Evolutionary conservation across 2,113 vertebrate species (phyloP), one percentile per base, ranked within the genome.

Genomic region (Sinocyclocheilus rhinocerous): DNA sequence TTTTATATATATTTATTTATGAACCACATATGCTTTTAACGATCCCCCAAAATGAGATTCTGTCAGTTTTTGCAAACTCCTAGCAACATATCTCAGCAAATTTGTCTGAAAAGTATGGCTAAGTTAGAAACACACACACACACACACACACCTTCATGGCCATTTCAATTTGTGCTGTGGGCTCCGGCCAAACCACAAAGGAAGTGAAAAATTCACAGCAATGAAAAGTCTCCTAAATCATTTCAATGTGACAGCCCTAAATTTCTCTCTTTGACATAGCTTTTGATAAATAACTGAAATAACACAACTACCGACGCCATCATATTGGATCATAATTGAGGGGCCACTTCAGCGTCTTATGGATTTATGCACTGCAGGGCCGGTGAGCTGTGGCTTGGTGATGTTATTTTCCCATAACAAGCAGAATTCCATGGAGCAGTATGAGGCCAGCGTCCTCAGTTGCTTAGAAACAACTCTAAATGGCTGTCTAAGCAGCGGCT

Each of bases 401-500:
- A 70, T 83, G 24, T 83, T 69, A 67, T 50, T 20, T 69, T 52
- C 42, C 80, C 61, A 9, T 83, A 70, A 83, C 65, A 82, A 50
- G 63, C 63, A 82, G 39, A 48, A 36, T 22, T 70, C 42, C 26
- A 36, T n/a, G 18, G 42, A 69, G 63, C 63, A 7, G 63, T 26
- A 10, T 50, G 42, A 83, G 45, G 16, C 26, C 15, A 0, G 81
- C 81, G 20, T 83, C 81, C 29, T 55, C 65, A 55, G 81, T 83
- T 72, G 81, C 81, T 83, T 36, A 83, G 81, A 72, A 83, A 83
- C 65, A 36, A 83, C 65, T n/a, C n/a, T 36, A 55, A 72, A 70
- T 55, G 81, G 65, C 24, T 52, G 45, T 67, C 61, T 72, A 55
- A 52, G 45, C n/a, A 18, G 39, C 6, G n/a, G 39, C 39, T 81